Evolutionary conservation across 2,888 invertebrate species (phyloP).

Genomic region (Mesorhabditis belari): DNA sequence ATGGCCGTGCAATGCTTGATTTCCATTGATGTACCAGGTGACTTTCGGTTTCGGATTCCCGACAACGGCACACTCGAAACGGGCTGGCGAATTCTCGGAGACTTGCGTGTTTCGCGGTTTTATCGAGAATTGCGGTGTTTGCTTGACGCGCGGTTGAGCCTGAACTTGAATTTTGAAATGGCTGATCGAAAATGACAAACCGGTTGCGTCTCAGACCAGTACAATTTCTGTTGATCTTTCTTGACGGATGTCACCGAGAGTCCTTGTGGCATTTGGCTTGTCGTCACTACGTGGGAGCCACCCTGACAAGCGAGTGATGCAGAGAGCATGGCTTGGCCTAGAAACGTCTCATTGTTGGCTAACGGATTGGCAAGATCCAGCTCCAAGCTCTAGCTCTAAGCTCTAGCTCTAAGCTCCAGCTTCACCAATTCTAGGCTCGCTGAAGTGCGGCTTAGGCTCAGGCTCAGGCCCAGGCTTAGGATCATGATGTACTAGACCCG

Average conservation of each 20-base stretch:
- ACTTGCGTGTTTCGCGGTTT: slow-evolving; percentile 76
- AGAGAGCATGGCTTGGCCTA: slow-evolving; percentile 39
- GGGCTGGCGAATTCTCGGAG: slow-evolving; percentile 90
- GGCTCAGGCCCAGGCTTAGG: no score
- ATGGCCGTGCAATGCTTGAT: slow-evolving; percentile 65
- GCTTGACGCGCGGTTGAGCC: slow-evolving; percentile 26
- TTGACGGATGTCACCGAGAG: background rate
- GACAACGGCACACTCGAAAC: slow-evolving; percentile 93
- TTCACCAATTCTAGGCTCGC: no score
- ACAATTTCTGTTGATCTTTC: no score
- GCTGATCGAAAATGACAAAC: background rate
- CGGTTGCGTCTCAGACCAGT: slow-evolving; percentile 34
- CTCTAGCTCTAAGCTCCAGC: no score
- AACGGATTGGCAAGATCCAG: background rate
- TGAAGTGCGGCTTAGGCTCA: no score
- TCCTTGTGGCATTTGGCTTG: slow-evolving; percentile 48
- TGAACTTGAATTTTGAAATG: slow-evolving; percentile 33
- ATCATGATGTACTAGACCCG: no score
- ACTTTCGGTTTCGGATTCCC: slow-evolving; percentile 69
- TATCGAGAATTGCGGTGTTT: slow-evolving; percentile 78
- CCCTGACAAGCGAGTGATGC: slow-evolving; percentile 53
- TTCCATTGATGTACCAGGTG: slow-evolving; percentile 56
- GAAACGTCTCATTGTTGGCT: background rate
- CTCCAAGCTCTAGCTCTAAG: background rate
- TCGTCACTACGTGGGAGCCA: slow-evolving; percentile 47